Evolutionary conservation across 2,797 vertebrate species (phyloP).

Genomic region (Nasua narica): DNA sequence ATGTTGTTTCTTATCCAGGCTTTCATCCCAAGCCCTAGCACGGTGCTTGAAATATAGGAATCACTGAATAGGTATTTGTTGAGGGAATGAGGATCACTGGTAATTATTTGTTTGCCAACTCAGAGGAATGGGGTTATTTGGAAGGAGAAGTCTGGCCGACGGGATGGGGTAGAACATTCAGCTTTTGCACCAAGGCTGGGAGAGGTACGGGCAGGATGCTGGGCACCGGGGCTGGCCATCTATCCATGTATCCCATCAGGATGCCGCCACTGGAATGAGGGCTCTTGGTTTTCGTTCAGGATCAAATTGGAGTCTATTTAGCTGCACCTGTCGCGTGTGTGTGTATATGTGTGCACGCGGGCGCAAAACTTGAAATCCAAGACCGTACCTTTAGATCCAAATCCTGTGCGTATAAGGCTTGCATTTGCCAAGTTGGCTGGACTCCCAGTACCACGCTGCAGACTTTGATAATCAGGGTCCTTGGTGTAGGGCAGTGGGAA

Average conservation of each 20-base stretch:
- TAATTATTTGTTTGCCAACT: not conserved
- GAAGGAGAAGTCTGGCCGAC: not conserved
- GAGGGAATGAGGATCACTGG: not conserved
- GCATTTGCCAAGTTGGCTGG: not conserved
- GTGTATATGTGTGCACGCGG: too few species aligned
- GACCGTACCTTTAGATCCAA: not conserved
- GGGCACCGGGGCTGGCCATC: not conserved
- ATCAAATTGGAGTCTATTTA: not conserved
- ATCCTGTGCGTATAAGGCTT: not conserved
- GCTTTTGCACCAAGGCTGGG: not conserved
- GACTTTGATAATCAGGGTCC: not conserved
- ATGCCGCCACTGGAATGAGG: not conserved
- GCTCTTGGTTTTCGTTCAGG: not conserved
- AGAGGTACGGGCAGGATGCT: too few species aligned
- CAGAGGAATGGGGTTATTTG: not conserved
- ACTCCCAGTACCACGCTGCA: too few species aligned
- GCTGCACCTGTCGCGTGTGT: not conserved
- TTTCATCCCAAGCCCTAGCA: not conserved
- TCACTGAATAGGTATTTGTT: not conserved
- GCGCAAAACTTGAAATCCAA: not conserved
- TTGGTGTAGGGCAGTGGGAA: not conserved
- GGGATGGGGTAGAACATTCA: fast-evolving
- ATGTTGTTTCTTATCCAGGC: not conserved
- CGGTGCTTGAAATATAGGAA: not conserved
- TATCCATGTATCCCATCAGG: not conserved